phyloP scores from a whole-genome alignment of 2,888 invertebrate genomes.

The Metacarcinus magister region DNA sequence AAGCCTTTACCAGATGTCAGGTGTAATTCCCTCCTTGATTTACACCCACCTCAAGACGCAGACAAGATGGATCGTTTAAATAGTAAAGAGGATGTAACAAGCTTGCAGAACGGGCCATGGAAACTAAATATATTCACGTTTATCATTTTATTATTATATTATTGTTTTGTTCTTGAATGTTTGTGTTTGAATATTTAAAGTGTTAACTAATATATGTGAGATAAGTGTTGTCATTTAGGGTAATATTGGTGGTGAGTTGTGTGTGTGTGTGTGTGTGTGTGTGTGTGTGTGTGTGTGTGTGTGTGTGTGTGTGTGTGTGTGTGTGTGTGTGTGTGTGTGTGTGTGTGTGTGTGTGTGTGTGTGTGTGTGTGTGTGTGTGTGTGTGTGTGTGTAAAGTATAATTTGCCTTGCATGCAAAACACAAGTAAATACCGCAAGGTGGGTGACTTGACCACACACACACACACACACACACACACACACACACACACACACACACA shows the following conservation, averaged over 20 bases:
- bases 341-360: not conserved
- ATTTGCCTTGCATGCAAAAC: not conserved
- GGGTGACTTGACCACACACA: no score
- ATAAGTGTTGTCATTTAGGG: not conserved
- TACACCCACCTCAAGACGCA: not conserved
- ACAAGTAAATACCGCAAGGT: no score
- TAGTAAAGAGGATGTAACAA: not conserved
- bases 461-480: not conserved
- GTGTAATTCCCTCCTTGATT: not conserved
- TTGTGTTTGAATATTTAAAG: not conserved
- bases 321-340: not conserved
- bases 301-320: slow-evolving; percentile 35
- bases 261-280: not conserved
- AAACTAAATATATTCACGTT: not conserved
- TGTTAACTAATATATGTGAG: not conserved
- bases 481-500: slow-evolving; percentile 1
- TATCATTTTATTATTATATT: not conserved
- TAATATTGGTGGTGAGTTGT: not conserved
- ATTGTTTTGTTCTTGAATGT: not conserved
- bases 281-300: slow-evolving; percentile 38
- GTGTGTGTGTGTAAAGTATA: not conserved
- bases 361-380: slow-evolving; percentile 44
- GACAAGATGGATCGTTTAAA: not conserved
- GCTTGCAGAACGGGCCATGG: not conserved
- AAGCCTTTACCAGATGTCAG: not conserved